Base-by-base conservation (phyloP, 1,140 invertebrate genomes). In the Cyclina sinensis region DNA sequence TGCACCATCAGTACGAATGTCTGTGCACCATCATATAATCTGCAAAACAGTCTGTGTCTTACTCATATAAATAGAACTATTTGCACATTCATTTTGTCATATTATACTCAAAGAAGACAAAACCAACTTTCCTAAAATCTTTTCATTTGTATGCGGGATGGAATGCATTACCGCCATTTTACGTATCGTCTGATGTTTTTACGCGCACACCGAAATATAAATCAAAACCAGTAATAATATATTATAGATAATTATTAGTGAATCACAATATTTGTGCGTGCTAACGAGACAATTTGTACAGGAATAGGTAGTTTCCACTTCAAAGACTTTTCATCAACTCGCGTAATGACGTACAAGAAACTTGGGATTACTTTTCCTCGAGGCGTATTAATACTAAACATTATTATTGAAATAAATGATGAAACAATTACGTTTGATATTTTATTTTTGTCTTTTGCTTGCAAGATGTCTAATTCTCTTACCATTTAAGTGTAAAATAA, bases 301-400 rank as follows among this genome's bases (percentile, higher is more conserved):
- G 73, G 57, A 79, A 78, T 87, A 87, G 74, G 70, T 54, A 54
- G 30, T 84, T 87, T 87, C 85, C 74, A 87, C 85, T 87, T 87
- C 85, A 87, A 87, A 87, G 76, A 51, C 11, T 79, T 80, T 80
- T 35, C 74, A 79, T 80, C 57, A 76, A 46, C 32, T 48, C 48
- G 39, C 46, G 16, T 86, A 86, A 86, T 86, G 70, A 51, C 37
- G 73, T 48, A 76, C 46, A 76, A 62, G 24, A 86, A 68, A 59
- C 39, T 7, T 76, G 70, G 46, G 51, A 74, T 76, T 59, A 51
- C 57, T 86, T 86, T 62, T 62, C 65, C 73, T 70, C 46, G 5
- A 70, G 83, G 48, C 70, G 37, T 46, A 43, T 54, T 74, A 54
- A 57, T 86, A 74, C 51, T 43, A 74, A 74, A 76, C 83, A 57